Base-by-base conservation (phyloP, 2,113 vertebrate species). In the Rhegmatorhina hoffmannsi region DNA sequence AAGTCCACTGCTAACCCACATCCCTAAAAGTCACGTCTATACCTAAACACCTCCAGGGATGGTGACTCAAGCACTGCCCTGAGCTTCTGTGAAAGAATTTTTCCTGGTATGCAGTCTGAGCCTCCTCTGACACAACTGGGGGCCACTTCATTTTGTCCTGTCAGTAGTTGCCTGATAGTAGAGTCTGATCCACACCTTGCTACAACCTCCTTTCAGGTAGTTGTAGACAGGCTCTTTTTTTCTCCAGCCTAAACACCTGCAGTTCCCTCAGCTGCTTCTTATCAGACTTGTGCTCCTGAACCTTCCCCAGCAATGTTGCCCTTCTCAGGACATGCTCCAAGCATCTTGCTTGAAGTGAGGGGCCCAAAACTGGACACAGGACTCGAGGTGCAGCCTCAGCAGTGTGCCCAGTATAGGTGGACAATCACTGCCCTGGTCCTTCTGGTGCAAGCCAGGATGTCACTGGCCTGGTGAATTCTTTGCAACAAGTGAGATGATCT, bases 81-180 rank as follows among this genome's bases (percentile, higher is more conserved):
- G n/a, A 31, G 28, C 38, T 64, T 44, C 13, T 33, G 62, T 44
- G 40, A 44, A 64, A 20, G 19, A 44, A 21, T 44, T 44, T 43
- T 33, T 64, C 19, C 20, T n/a, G 5, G 28, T 55, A 20, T 3
- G 19, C 11, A 31, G 3, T 13, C 9, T 64, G 28, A 87, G 68
- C 13, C 3, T 76, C 28, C 18, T 4, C 8, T 64, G 7, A 2
- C 2, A 2, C 44, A 64, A 24, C 15, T 31, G 40, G 29, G 40
- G 31, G 10, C 59, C 7, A 2, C 60, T 66, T 59, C 13, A 3
- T 59, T 46, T 53, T 6, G 1, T 59, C 11, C 15, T 72, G 4
- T 59, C 2, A 0, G 13, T 26, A 10, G 0, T 6, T 56, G 24
- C 33, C 26, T 66, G 23, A 6, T 19, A 59, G 17, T 21, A 17